Conservation (phyloP, 2,113 vertebrate genomes). For the Pomatorhinus ruficollis region DNA sequence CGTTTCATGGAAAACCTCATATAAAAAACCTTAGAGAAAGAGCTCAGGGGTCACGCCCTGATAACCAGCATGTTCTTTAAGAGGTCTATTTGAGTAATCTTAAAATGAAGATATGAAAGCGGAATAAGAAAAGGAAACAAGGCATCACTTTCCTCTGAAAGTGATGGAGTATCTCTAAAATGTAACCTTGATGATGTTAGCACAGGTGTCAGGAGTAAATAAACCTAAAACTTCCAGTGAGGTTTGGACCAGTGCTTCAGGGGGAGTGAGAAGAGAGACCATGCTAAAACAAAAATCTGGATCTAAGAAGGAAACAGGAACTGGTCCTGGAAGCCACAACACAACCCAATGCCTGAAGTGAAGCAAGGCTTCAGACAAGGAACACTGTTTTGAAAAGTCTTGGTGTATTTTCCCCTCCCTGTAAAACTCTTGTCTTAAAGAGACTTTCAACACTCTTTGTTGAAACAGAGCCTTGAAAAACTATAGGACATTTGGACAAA, state of each 20-base stretch:
- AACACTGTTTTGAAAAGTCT: neutral
- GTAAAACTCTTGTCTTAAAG: neutral
- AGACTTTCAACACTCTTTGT: neutral
- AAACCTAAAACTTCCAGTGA: neutral
- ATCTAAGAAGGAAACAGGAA: neutral
- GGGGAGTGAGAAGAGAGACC: neutral
- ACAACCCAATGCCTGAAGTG: neutral
- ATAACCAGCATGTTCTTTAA: neutral
- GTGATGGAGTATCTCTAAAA: neutral
- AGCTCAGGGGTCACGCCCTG: neutral
- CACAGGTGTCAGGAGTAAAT: neutral
- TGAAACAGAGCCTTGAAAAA: neutral
- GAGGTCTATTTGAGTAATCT: neutral
- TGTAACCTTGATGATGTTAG: neutral
- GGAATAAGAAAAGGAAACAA: neutral
- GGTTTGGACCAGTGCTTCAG: neutral
- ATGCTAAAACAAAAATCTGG: neutral
- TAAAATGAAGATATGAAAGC: neutral
- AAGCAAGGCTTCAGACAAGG: neutral
- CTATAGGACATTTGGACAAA: neutral
- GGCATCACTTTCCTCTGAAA: neutral
- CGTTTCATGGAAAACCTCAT: neutral
- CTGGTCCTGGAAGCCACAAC: neutral
- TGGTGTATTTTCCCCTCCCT: neutral
- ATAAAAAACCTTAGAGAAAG: neutral